Evolutionary conservation across 1,140 invertebrate genomes (phyloP), one percentile per base, ranked within the genome.

Genomic region (Solenopsis invicta): DNA sequence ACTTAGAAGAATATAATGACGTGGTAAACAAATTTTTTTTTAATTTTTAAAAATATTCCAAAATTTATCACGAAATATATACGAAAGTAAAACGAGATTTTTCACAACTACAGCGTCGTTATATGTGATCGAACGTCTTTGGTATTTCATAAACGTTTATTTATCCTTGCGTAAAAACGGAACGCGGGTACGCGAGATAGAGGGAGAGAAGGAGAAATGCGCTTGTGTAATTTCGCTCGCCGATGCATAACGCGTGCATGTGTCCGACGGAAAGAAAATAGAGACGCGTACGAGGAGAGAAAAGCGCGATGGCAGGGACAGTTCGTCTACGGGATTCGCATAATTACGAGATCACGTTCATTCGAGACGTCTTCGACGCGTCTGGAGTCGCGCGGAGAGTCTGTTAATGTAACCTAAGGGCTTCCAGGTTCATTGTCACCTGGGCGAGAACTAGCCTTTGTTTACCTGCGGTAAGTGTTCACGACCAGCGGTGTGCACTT

Each of bases 351-450:
- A 93, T 93, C 92, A 92, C 93, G 92, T 93, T 80, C 86, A 75
- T 62, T 62, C 54, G 74, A 88, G 85, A 78, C 87, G 82, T 90
- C 90, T 92, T 88, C 72, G 86, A 87, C 77, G 75, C 69, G 91
- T 88, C 84, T 90, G 72, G 78, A 87, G 77, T 82, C 71, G 78
- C 82, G 75, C 64, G 52, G 59, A 69, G 78, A 85, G 87, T 90
- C 90, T 90, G 90, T 91, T 89, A 74, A 88, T 75, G 82, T 85
- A 77, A 88, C 88, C 78, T 76, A 88, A 90, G 88, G 88, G 87
- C 88, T 89, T 91, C 90, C 92, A 93, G 89, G 92, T 93, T 93
- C 92, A 93, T 93, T 93, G 92, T 94, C 92, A 91, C 87, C 91
- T 91, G 89, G 91, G 90, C 91, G 90, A 92, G 89, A 91, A 92